Conservation (phyloP, 2,797 vertebrate species). For the Peromyscus attwateri region DNA sequence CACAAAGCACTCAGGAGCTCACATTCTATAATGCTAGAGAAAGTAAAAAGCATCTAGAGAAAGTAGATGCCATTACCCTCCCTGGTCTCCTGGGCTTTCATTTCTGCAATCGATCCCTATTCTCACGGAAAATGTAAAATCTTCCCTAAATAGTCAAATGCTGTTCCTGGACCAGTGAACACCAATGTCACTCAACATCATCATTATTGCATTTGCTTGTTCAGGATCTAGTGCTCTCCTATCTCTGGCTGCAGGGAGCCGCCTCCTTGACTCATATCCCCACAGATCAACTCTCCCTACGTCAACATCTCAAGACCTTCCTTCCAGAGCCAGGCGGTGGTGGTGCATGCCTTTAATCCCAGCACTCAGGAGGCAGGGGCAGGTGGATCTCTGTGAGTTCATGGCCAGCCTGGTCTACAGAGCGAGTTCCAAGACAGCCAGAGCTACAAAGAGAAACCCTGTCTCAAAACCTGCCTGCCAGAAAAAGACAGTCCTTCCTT, state of each 20-base stretch:
- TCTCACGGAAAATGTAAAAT: constrained; percentile 22
- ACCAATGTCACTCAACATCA: neutral
- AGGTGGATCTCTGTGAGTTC: neutral
- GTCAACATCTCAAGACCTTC: neutral
- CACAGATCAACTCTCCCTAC: neutral
- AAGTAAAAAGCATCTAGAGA: constrained; percentile 12
- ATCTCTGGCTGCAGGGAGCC: neutral
- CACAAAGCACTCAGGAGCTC: neutral
- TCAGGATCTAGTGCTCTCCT: neutral
- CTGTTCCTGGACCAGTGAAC: constrained; percentile 10
- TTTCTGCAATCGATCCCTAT: constrained; percentile 9
- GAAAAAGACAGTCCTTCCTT: neutral
- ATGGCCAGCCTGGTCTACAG: neutral
- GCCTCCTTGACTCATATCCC: neutral
- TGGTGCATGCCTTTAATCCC: neutral
- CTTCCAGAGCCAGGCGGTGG: neutral
- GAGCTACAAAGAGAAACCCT: neutral
- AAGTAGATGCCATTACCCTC: neutral
- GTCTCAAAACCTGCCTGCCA: neutral
- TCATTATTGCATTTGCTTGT: neutral
- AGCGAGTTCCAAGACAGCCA: neutral
- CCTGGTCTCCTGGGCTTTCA: neutral
- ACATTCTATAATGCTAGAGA: neutral
- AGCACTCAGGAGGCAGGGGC: neutral
- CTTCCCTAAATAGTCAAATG: neutral